Evolutionary conservation across 2,888 invertebrate species (phyloP).

Genomic region (Catotricha subobsoleta): DNA sequence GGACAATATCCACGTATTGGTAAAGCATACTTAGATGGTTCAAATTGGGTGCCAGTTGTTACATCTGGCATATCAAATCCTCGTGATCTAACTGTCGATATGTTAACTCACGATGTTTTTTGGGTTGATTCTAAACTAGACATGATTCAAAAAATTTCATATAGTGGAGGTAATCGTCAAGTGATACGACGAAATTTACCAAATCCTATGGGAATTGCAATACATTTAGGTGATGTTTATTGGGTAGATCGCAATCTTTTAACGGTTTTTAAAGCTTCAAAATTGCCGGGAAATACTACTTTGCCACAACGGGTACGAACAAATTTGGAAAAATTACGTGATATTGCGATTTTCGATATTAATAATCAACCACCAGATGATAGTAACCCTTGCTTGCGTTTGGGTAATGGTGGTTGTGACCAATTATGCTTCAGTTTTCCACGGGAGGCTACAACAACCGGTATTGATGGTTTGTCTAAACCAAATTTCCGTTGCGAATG

Average conservation of each 20-base stretch:
- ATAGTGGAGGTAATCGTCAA: constrained; percentile 61
- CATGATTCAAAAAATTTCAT: constrained; percentile 82
- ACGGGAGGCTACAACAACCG: constrained; percentile 31
- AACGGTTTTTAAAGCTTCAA: constrained; percentile 64
- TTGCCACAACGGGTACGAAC: constrained; percentile 57
- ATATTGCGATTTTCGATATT: constrained; percentile 80
- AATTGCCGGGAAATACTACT: constrained; percentile 52
- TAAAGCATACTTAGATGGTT: constrained; percentile 72
- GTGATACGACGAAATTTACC: constrained; percentile 74
- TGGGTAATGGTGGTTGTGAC: constrained; percentile 71
- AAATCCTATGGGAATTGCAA: constrained; percentile 83
- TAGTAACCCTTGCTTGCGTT: constrained; percentile 58
- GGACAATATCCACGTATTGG: constrained; percentile 92
- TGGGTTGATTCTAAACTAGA: constrained; percentile 95
- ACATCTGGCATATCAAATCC: constrained; percentile 84
- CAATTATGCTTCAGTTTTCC: constrained; percentile 93
- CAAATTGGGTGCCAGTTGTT: constrained; percentile 68
- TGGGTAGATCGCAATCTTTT: constrained; percentile 90
- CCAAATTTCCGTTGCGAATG: constrained; percentile 59
- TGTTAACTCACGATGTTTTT: constrained; percentile 84
- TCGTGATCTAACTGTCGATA: constrained; percentile 77
- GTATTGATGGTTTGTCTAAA: background rate
- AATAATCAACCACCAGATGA: constrained; percentile 73
- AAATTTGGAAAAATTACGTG: constrained; percentile 68
- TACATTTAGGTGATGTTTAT: constrained; percentile 67